Conservation (phyloP, 2,113 vertebrate genomes). For the Platichthys stellatus region DNA sequence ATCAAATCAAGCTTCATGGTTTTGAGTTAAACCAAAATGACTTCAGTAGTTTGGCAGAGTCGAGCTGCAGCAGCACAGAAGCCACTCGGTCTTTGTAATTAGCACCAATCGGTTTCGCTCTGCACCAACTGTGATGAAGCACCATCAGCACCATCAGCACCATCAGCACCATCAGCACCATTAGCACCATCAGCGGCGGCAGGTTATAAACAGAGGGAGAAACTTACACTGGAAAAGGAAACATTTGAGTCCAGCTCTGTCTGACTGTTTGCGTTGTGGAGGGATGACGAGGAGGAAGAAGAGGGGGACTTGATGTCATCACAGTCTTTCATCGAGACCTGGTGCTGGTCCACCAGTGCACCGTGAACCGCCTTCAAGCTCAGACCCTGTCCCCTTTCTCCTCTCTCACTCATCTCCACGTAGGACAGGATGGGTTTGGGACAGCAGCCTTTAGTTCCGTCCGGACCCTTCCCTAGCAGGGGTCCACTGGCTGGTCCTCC, state of each 20-base stretch:
- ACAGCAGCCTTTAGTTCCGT: slow-evolving; percentile 88
- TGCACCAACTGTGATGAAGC: slow-evolving; percentile 56
- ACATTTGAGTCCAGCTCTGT: slow-evolving; percentile 96
- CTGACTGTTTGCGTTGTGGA: slow-evolving; percentile 90
- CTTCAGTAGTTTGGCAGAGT: not conserved
- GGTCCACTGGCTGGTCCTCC: slow-evolving; percentile 57
- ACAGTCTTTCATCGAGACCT: slow-evolving; percentile 92
- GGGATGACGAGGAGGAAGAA: slow-evolving; percentile 85
- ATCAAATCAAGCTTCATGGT: slow-evolving; percentile 37
- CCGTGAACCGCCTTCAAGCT: slow-evolving; percentile 85
- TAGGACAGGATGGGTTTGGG: slow-evolving; percentile 89
- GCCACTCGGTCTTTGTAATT: slow-evolving; percentile 54
- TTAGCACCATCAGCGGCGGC: slow-evolving; percentile 27
- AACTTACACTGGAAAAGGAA: slow-evolving; percentile 97
- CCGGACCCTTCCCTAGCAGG: slow-evolving; percentile 89
- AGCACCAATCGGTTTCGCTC: slow-evolving; percentile 64
- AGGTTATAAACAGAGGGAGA: slow-evolving; percentile 76
- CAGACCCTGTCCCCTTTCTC: slow-evolving; percentile 85
- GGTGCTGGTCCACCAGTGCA: slow-evolving; percentile 91
- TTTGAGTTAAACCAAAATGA: slow-evolving; percentile 28
- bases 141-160: too few species aligned
- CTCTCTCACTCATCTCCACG: slow-evolving; percentile 86
- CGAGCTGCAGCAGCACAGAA: slow-evolving; percentile 65
- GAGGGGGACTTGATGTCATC: slow-evolving; percentile 92
- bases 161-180: slow-evolving; percentile 67